Base-by-base conservation (phyloP, 2,113 vertebrate species). In the Labeo catla region DNA sequence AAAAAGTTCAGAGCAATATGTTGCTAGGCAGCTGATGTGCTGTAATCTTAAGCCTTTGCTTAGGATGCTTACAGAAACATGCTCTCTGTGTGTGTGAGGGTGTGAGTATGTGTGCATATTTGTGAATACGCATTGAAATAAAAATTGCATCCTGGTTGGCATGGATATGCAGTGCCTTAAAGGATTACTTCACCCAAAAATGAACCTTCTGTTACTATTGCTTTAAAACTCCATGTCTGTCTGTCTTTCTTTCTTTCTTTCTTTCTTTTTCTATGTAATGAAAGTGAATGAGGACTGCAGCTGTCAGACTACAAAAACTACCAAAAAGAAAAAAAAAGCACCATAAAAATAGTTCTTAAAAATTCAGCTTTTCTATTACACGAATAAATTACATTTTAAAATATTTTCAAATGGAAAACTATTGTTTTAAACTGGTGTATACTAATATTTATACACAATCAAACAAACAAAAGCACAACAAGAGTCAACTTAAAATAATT, bases 21-120 rank as follows among this genome's bases (percentile, higher is more conserved):
- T 74, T 84, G 72, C 83, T 76, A 76, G 72, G 54, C 72, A 34
- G 57, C 83, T 63, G 36, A 49, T 76, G 81, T 39, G 12, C 61
- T 74, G 11, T 74, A 36, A 74, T 72, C 52, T 76, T 61, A 84
- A 72, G 45, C 49, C 23, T 63, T 80, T 45, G 5, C 36, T 36
- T 23, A 23, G 77, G 57, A 23, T 45, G 76, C 52, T 76, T 76
- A 59, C 34, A 59, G 52, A 78, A 78, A 39, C n/a, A 49, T 45
- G 11, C 52, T 54, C 2, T 43, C 7, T 63, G n/a, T 45, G 2
- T 36, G 28, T 61, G 21, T 61, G 82, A 4, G 16, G 36, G 80
- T 36, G 63, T 52, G 16, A 36, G 23, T 70, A 15, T 45, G 52
- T 79, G 76, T 77, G 45, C 21, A 6, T 36, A 2, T 74, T 8